Evolutionary conservation across 2,113 vertebrate genomes (phyloP).

Genomic region (Perccottus glenii): DNA sequence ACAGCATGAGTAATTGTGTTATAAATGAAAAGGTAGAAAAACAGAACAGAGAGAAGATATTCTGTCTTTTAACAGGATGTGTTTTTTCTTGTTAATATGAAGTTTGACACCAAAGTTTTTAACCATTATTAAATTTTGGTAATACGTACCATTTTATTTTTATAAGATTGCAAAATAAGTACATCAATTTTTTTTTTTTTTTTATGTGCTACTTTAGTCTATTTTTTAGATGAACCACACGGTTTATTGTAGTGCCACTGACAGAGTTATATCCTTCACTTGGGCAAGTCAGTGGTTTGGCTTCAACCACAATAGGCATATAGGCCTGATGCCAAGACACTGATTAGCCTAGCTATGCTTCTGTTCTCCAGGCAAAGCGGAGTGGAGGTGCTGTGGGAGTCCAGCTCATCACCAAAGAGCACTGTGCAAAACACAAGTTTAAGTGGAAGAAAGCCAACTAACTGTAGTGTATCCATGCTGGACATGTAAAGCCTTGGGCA

Average conservation of each 20-base stretch:
- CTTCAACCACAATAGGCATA: slow-evolving; percentile 60
- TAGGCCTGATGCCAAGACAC: slow-evolving; percentile 71
- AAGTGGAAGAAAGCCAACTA: slow-evolving; percentile 75
- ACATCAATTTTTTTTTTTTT: background rate
- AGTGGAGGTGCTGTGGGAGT: slow-evolving; percentile 67
- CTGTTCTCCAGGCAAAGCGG: slow-evolving; percentile 62
- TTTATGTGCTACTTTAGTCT: slow-evolving; percentile 17
- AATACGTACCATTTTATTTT: background rate
- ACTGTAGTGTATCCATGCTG: slow-evolving; percentile 67
- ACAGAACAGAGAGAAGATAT: slow-evolving; percentile 3
- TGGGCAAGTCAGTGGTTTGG: slow-evolving; percentile 56
- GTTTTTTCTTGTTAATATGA: background rate
- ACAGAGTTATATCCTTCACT: slow-evolving; percentile 60
- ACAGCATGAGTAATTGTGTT: slow-evolving; percentile 30
- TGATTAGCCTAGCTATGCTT: slow-evolving; percentile 72
- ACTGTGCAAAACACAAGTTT: slow-evolving; percentile 71
- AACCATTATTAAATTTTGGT: no score
- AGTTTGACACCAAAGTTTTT: no score
- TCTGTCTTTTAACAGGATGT: background rate
- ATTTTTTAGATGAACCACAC: slow-evolving; percentile 53
- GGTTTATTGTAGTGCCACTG: slow-evolving; percentile 38
- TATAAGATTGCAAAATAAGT: background rate
- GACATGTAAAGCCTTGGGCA: slow-evolving; percentile 75
- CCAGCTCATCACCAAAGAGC: slow-evolving; percentile 71
- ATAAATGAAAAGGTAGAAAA: slow-evolving; percentile 23